These are phyloP conservation scores for Archivesica marissinica DNA, from an alignment of 1,140 invertebrate genomes.

Conservation along the genomic window DNA sequence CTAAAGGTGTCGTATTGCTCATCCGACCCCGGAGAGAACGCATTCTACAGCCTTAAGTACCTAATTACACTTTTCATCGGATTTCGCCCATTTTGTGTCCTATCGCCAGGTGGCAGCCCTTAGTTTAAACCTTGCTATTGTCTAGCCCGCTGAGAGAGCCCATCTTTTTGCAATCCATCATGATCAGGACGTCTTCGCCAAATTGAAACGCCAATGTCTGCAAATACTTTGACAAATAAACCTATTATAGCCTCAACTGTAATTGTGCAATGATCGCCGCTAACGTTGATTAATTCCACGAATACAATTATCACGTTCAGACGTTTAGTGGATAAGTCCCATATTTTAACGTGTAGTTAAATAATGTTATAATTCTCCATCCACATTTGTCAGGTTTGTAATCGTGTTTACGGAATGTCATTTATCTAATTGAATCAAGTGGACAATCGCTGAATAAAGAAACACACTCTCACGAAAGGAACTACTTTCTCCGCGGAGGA, in stretches of 20 bases:
- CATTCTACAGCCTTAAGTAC: conserved; percentile 47
- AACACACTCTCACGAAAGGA: conserved; percentile 34
- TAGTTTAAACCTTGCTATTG: conserved; percentile 33
- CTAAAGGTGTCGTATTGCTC: conserved; percentile 38
- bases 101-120: conserved; percentile 44
- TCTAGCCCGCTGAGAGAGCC: conserved; percentile 31
- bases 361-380: conserved; percentile 39
- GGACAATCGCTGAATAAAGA: conserved; percentile 43
- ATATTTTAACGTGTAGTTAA: conserved; percentile 49
- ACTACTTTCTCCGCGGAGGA: conserved; percentile 38
- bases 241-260: conserved; percentile 38
- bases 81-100: conserved; percentile 43
- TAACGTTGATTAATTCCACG: conserved; percentile 40
- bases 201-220: conserved; percentile 57
- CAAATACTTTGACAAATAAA: conserved; percentile 55
- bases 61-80: conserved; percentile 53
- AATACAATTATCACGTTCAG: conserved; percentile 48
- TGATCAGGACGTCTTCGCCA: conserved; percentile 43
- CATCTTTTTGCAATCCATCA: conserved; percentile 50
- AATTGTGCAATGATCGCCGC: conserved; percentile 44
- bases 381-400: conserved; percentile 28
- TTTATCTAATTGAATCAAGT: conserved; percentile 46
- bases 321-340: conserved; percentile 43
- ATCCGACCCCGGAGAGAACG: conserved; percentile 38
- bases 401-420: conserved; percentile 46